Percentiles rank a stretch among this genome's conserved stretches.
Conservation (phyloP, 2,797 vertebrate genomes). For the Epinephelus coioides region DNA sequence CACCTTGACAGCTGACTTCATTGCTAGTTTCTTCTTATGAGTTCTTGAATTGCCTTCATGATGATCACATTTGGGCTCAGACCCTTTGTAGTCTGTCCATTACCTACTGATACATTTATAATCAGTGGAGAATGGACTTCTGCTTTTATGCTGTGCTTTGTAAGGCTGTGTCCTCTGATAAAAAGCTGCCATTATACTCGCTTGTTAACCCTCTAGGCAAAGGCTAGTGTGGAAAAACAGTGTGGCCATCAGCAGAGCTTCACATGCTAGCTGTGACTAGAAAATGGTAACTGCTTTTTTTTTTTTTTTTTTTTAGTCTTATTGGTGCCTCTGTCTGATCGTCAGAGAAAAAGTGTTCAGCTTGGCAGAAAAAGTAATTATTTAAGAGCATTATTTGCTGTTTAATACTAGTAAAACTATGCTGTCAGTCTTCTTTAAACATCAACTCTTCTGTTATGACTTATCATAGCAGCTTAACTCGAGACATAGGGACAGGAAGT, state of each 20-base stretch:
- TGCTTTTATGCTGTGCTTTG: slow-evolving; percentile 30
- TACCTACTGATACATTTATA: neutral
- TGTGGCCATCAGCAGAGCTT: slow-evolving; percentile 67
- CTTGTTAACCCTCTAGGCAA: slow-evolving; percentile 39
- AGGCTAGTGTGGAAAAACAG: slow-evolving; percentile 27
- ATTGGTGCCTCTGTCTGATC: slow-evolving; percentile 8
- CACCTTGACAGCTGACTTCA: neutral
- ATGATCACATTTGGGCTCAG: neutral
- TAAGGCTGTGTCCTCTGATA: slow-evolving; percentile 39
- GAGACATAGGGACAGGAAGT: neutral
- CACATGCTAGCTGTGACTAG: slow-evolving; percentile 72
- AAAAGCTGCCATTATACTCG: slow-evolving; percentile 72
- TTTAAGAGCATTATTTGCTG: neutral
- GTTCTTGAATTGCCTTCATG: neutral
- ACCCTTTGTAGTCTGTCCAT: neutral
- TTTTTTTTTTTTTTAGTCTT: slow-evolving; percentile 26
- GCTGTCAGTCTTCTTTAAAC: neutral
- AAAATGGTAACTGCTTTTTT: slow-evolving; percentile 10
- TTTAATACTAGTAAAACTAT: neutral
- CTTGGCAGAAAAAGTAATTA: neutral
- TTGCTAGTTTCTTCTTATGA: neutral
- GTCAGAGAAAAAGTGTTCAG: neutral
- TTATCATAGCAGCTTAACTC: neutral
- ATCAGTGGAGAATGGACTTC: neutral
- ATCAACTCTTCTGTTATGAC: neutral